phyloP scores from a whole-genome alignment of 1,140 invertebrate species.

The Psix sp. region DNA sequence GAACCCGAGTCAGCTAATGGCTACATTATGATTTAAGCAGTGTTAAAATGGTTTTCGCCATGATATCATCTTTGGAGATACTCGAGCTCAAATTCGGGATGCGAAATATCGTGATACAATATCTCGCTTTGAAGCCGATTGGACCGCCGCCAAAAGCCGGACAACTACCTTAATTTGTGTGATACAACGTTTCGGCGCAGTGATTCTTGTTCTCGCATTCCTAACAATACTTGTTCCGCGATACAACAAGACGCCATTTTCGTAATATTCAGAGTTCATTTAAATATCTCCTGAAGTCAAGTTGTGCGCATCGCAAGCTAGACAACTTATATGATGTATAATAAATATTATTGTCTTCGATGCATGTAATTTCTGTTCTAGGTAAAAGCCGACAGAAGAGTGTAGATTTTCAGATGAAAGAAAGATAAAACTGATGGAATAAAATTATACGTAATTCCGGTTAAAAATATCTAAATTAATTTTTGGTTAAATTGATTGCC shows the following conservation, averaged over 20 bases:
- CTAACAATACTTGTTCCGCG: conserved; percentile 39
- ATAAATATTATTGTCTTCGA: too few species aligned
- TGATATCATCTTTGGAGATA: conserved; percentile 9
- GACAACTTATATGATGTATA: too few species aligned
- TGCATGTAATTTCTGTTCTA: too few species aligned
- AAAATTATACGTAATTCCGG: too few species aligned
- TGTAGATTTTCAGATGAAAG: too few species aligned
- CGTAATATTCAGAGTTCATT: conserved; percentile 27
- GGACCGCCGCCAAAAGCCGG: conserved; percentile 34
- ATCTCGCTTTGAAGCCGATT: conserved; percentile 28
- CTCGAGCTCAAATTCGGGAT: conserved; percentile 17
- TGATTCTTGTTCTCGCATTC: too few species aligned
- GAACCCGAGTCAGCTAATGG: conserved; percentile 12
- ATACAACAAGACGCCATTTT: conserved; percentile 32
- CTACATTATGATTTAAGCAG: conserved; percentile 29
- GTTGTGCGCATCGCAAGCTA: conserved; percentile 18
- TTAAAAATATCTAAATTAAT: too few species aligned
- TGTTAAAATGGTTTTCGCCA: conserved; percentile 30
- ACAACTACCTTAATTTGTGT: conserved; percentile 49
- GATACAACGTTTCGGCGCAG: conserved; percentile 23
- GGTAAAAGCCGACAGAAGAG: too few species aligned
- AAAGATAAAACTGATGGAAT: too few species aligned
- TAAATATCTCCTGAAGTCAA: conserved; percentile 11
- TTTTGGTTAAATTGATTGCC: too few species aligned
- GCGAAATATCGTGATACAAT: conserved; percentile 29